Evolutionary conservation across 2,888 invertebrate genomes (phyloP).

Genomic region (Campoletis raptor): DNA sequence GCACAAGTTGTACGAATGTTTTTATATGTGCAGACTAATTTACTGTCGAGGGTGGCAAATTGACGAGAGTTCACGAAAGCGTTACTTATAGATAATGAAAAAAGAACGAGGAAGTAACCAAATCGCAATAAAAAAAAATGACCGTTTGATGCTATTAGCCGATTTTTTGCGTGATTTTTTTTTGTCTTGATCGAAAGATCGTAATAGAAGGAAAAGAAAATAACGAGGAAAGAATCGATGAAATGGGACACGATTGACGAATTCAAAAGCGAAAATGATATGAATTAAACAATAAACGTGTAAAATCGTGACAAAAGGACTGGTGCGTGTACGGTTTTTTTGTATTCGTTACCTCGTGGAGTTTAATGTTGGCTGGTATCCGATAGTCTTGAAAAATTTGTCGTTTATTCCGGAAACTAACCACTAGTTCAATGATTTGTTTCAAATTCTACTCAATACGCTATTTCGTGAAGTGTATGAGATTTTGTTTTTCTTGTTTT

Average conservation of each 20-base stretch:
- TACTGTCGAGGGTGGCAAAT: neutral
- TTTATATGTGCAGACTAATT: neutral
- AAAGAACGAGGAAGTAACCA: neutral
- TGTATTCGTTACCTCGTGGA: constrained; percentile 45
- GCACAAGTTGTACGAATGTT: neutral
- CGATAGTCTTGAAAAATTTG: neutral
- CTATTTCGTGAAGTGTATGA: neutral
- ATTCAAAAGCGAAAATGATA: neutral
- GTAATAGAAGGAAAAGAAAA: neutral
- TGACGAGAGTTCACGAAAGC: neutral
- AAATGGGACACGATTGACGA: neutral
- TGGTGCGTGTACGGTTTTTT: constrained; percentile 1
- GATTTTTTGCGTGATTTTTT: neutral
- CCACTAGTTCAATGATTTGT: neutral
- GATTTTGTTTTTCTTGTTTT: neutral
- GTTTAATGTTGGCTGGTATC: constrained; percentile 7
- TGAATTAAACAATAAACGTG: neutral
- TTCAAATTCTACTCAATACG: neutral
- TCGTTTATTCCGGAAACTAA: neutral
- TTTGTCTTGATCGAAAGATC: neutral
- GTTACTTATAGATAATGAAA: neutral
- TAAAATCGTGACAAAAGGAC: neutral
- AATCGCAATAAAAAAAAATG: neutral
- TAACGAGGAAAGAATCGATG: neutral
- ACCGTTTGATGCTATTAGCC: neutral